phyloP scores from a whole-genome alignment of 1,140 invertebrate species.

The Agraylea sexmaculata region DNA sequence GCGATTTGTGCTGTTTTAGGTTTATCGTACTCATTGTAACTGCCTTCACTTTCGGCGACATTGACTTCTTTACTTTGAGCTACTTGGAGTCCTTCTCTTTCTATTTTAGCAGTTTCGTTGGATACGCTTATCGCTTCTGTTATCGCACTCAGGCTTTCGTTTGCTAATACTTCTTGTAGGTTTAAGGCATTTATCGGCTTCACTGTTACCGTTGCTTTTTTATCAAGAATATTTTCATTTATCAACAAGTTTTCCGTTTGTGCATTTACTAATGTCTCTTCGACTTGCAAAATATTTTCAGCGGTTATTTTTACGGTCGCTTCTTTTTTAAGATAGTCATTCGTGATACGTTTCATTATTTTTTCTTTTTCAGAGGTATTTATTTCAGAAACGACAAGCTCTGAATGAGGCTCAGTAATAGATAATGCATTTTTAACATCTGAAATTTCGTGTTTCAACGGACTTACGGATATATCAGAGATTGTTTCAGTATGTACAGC shows the following conservation, averaged over 20 bases:
- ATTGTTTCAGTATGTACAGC: constrained; percentile 14
- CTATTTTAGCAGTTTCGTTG: constrained; percentile 26
- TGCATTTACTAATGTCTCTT: constrained; percentile 26
- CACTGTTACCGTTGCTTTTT: constrained; percentile 11
- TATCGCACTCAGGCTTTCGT: constrained; percentile 10
- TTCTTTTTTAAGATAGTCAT: too few relatives aligned
- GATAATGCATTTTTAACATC: constrained; percentile 11
- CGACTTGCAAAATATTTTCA: constrained; percentile 27
- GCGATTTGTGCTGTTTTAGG: constrained; percentile 7
- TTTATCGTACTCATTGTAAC: constrained; percentile 2
- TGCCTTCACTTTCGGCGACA: constrained; percentile 15
- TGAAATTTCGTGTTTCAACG: constrained; percentile 11
- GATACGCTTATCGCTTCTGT: constrained; percentile 17
- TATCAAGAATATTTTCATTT: constrained; percentile 14
- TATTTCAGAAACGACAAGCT: constrained; percentile 17
- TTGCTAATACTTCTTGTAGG: constrained; percentile 10
- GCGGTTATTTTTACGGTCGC: too few relatives aligned
- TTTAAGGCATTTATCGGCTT: constrained; percentile 16
- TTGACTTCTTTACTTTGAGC: constrained; percentile 20
- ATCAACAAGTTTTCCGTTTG: constrained; percentile 22
- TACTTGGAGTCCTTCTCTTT: constrained; percentile 27
- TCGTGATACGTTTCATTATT: too few relatives aligned
- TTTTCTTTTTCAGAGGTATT: too few relatives aligned
- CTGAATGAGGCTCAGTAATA: constrained; percentile 10
- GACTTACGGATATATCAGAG: constrained; percentile 14